Evolutionary conservation across 2,797 vertebrate species (phyloP), one percentile per base, ranked within the genome.

Genomic region (Sibirionetta formosa): DNA sequence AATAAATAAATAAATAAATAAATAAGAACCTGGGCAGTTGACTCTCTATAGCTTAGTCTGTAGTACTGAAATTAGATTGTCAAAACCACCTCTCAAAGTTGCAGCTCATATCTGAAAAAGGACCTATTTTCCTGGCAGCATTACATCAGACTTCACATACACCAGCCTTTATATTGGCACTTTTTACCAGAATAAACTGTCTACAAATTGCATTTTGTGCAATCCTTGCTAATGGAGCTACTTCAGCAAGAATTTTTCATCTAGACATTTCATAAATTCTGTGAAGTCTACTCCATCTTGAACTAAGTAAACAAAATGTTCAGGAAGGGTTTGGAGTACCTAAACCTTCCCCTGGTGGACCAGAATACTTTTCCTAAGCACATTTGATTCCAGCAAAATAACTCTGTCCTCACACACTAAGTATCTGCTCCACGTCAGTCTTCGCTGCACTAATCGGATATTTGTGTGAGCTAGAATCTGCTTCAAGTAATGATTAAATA

Each of bases 401-500:
- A 79, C 54, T 63, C 10, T 93, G 76, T 78, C 71, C 84, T 90
- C 78, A 82, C 23, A 83, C 35, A 26, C 38, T 60, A 93, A 92
- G 76, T 0, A 5, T 18, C 18, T 85, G 78, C 44, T 88, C 63
- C 57, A 33, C 26, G 16, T 72, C 63, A 79, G 48, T 81, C 51
- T 94, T 88, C 70, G 69, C 42, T 64, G 61, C 51, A 35, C 66
- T 97, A 96, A 96, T 95, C 92, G 2, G 86, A 63, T 96, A 91
- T 90, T 94, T 88, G 56, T 44, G 38, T 46, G 40, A 94, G 54
- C 51, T 90, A 85, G 91, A 89, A 96, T 93, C 63, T 92, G 29
- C 70, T 86, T 83, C 2, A 0, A 61, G 33, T 76, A 96, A 92
- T 93, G 71, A 65, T 91, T 81, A 71, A 96, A 75, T 97, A 96